Percentiles rank a stretch among this genome's conserved stretches.
Conservation (phyloP, 2,888 invertebrate species). For the Nephrocerus scutellatus region DNA sequence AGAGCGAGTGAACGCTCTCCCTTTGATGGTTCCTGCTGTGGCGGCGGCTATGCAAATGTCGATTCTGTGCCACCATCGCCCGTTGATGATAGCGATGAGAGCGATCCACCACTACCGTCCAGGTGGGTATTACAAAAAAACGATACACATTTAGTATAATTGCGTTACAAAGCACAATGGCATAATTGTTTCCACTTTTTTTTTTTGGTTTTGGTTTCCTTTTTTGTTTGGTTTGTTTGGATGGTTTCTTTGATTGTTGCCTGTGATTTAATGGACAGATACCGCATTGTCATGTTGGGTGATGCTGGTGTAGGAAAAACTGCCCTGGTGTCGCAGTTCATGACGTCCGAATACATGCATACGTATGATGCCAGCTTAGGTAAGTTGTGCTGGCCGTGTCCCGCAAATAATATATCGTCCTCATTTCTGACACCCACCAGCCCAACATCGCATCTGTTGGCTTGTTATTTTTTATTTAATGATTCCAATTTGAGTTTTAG, state of each 20-base stretch:
- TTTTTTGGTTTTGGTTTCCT: neutral
- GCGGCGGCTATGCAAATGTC: constrained; percentile 69
- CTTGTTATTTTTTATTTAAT: constrained; percentile 40
- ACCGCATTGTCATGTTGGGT: constrained; percentile 75
- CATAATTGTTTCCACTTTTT: neutral
- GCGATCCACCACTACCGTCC: constrained; percentile 46
- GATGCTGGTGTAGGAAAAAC: constrained; percentile 87
- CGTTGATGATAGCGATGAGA: constrained; percentile 61
- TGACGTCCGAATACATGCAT: constrained; percentile 94
- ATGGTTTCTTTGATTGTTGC: neutral
- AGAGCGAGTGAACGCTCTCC: constrained; percentile 78
- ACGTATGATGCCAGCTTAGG: constrained; percentile 87
- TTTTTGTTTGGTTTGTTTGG: constrained; percentile 1
- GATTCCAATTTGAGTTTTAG: constrained; percentile 56
- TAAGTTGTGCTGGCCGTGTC: constrained; percentile 47
- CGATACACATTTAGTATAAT: neutral
- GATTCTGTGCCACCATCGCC: constrained; percentile 70
- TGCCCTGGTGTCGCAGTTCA: constrained; percentile 84
- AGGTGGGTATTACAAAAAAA: too few relatives aligned
- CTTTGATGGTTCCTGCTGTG: constrained; percentile 81
- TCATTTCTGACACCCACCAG: too few relatives aligned
- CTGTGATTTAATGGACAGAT: constrained; percentile 54
- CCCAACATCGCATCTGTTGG: constrained; percentile 14
- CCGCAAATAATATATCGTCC: too few relatives aligned
- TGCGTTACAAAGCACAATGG: neutral